These are phyloP conservation scores for Semnopithecus entellus DNA, from an alignment of 2,113 vertebrate species.

Conservation along the genomic window DNA sequence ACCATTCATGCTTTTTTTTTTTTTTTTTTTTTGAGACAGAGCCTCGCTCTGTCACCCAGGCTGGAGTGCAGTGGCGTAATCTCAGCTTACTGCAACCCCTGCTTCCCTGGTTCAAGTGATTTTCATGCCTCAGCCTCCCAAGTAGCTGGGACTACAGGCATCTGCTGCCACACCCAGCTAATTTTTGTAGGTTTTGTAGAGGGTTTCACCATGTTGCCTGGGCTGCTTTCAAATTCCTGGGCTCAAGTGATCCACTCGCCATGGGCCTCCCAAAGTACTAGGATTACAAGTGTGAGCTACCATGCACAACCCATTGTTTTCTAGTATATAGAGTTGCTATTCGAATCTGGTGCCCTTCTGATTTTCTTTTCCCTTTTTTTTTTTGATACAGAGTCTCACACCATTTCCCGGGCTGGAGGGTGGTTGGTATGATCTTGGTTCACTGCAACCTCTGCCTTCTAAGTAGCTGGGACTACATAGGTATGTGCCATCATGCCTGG, in stretches of 20 bases:
- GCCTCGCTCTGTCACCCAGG: background rate
- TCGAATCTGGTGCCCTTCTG: background rate
- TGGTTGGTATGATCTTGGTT: too few relatives aligned
- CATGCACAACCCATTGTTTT: background rate
- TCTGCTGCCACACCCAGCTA: background rate
- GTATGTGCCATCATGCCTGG: too few relatives aligned
- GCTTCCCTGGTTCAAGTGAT: background rate
- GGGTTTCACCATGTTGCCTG: background rate
- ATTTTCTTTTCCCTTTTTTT: background rate
- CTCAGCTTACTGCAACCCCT: background rate
- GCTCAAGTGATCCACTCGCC: background rate
- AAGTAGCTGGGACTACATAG: too few relatives aligned
- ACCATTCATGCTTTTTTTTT: background rate
- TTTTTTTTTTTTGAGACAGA: background rate
- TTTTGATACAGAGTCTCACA: too few relatives aligned
- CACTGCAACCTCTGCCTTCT: too few relatives aligned
- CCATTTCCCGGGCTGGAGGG: too few relatives aligned
- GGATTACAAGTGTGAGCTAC: background rate
- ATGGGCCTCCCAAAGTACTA: background rate
- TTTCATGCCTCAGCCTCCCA: background rate
- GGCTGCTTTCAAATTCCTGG: background rate
- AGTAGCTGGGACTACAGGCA: background rate
- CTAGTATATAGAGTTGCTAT: background rate
- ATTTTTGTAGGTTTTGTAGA: background rate
- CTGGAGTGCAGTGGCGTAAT: background rate